Evolutionary conservation across 2,888 invertebrate genomes (phyloP).

Genomic region (Portevinia maculata): DNA sequence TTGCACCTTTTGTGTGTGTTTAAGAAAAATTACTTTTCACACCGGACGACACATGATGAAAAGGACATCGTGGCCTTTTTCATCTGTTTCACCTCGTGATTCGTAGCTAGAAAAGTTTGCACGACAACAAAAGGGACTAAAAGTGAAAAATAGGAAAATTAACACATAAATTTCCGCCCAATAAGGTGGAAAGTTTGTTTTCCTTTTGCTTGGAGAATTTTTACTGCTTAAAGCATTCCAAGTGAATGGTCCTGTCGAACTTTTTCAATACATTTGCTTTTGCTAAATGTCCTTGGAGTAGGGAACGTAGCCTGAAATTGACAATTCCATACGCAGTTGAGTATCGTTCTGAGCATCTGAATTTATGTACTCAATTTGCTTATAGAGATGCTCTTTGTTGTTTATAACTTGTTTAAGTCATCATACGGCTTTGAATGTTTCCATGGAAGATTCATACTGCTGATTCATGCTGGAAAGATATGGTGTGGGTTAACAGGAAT

Average conservation of each 20-base stretch:
- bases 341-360: slow-evolving; percentile 12
- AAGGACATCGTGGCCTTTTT: slow-evolving; percentile 48
- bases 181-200: slow-evolving; percentile 57
- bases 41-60: slow-evolving; percentile 61
- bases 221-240: slow-evolving; percentile 75
- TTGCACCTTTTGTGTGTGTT: slow-evolving; percentile 77
- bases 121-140: slow-evolving; percentile 54
- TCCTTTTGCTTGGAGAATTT: slow-evolving; percentile 64
- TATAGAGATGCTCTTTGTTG: not conserved
- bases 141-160: slow-evolving; percentile 77
- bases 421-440: too few species aligned
- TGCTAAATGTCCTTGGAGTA: slow-evolving; percentile 27
- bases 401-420: too few species aligned
- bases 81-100: slow-evolving; percentile 45
- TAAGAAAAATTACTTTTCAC: slow-evolving; percentile 76
- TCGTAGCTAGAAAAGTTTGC: slow-evolving; percentile 60
- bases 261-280: slow-evolving; percentile 77
- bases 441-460: too few species aligned
- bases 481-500: too few species aligned
- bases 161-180: slow-evolving; percentile 81
- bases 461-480: too few species aligned
- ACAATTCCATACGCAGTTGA: slow-evolving; percentile 17
- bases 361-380: slow-evolving; percentile 56
- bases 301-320: slow-evolving; percentile 35
- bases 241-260: slow-evolving; percentile 79